Conservation (phyloP, 2,888 invertebrate genomes). For the Hypena proboscidalis region DNA sequence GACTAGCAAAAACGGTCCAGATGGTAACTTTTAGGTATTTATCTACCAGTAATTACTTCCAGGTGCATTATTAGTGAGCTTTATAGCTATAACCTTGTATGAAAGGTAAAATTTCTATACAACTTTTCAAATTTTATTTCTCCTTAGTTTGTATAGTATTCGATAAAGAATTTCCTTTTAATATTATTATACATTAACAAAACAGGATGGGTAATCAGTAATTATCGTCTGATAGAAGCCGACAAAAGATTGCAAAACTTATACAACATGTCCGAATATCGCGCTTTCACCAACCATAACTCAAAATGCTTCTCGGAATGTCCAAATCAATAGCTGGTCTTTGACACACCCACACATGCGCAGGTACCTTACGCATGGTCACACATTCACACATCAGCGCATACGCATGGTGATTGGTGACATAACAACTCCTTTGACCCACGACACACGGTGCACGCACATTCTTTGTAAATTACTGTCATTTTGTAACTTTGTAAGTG, state of each 20-base stretch:
- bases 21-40: too few species aligned
- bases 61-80: too few species aligned
- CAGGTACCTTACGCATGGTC: too few species aligned
- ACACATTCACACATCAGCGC: too few species aligned
- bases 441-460: constrained; percentile 29
- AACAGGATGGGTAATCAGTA: constrained; percentile 22
- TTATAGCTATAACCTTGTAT: too few species aligned
- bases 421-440: constrained; percentile 51
- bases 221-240: constrained; percentile 40
- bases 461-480: constrained; percentile 11
- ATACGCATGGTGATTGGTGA: constrained; percentile 36
- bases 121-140: too few species aligned
- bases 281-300: constrained; percentile 64
- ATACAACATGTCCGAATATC: constrained; percentile 35
- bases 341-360: constrained; percentile 45
- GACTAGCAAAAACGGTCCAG: too few species aligned
- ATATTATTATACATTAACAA: too few species aligned
- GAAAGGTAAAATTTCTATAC: too few species aligned
- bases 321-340: constrained; percentile 60
- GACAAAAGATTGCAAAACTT: constrained; percentile 51
- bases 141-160: too few species aligned
- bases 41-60: too few species aligned
- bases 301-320: constrained; percentile 54
- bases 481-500: constrained; percentile 5
- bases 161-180: too few species aligned